phyloP scores from a whole-genome alignment of 2,888 invertebrate genomes.

The Chrysolina haemoptera region DNA sequence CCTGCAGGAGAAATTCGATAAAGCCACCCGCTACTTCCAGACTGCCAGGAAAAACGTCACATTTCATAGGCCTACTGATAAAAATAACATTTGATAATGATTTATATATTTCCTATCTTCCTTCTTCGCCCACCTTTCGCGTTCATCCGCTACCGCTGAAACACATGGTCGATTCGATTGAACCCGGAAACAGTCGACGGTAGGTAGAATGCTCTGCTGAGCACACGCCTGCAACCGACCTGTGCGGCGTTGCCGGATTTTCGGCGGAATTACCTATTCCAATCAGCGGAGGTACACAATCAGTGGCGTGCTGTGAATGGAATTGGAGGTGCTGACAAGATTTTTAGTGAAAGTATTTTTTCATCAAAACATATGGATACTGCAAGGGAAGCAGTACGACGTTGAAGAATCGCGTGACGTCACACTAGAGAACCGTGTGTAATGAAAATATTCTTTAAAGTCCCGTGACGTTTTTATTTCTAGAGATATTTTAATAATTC shows the following conservation, averaged over 20 bases:
- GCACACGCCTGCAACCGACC: constrained; percentile 43
- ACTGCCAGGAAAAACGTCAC: constrained; percentile 6
- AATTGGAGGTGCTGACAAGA: neutral
- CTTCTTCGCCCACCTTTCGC: constrained; percentile 44
- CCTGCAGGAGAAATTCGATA: constrained; percentile 8
- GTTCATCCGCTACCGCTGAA: constrained; percentile 30
- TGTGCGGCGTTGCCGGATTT: constrained; percentile 42
- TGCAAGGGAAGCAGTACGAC: too few relatives aligned
- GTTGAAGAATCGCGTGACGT: too few relatives aligned
- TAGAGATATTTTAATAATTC: too few relatives aligned
- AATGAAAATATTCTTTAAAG: too few relatives aligned
- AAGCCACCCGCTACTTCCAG: constrained; percentile 9
- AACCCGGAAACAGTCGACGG: constrained; percentile 51
- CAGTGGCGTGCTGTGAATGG: neutral
- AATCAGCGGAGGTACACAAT: neutral
- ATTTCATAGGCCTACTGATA: constrained; percentile 24
- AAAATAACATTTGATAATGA: constrained; percentile 42
- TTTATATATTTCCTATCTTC: constrained; percentile 51
- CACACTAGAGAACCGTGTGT: too few relatives aligned
- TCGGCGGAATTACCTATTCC: neutral
- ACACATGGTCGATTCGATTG: constrained; percentile 53
- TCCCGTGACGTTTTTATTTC: too few relatives aligned
- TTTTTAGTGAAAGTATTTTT: neutral
- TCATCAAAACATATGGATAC: neutral
- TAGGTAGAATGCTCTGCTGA: constrained; percentile 47